Conservation (phyloP, 1,140 invertebrate species). For the Bombus breviceps region DNA sequence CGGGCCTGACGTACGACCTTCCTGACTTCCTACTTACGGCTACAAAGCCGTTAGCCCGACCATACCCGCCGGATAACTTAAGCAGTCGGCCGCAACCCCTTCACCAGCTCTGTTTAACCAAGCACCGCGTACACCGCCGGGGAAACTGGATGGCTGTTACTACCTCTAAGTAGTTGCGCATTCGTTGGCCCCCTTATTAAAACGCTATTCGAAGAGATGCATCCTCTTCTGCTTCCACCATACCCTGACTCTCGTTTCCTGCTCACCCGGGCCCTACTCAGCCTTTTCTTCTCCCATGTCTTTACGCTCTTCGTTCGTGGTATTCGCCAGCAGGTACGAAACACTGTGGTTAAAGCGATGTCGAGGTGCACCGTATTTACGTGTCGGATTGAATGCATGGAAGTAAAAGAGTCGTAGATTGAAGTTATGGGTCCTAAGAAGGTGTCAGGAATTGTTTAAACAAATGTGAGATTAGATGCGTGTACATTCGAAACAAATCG, state of each 20-base stretch:
- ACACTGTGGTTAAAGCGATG: background rate
- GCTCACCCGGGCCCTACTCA: background rate
- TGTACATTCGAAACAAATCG: background rate
- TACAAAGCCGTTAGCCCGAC: constrained; percentile 57
- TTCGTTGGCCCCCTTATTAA: constrained; percentile 67
- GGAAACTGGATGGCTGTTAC: constrained; percentile 37
- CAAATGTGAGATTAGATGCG: too few species aligned
- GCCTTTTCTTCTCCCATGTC: background rate
- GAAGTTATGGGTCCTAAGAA: background rate
- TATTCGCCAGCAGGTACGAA: background rate
- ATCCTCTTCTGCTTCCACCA: constrained; percentile 4
- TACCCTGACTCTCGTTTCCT: background rate
- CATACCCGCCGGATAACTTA: constrained; percentile 60
- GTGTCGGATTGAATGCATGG: background rate
- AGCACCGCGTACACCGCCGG: constrained; percentile 20
- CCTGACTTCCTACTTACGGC: constrained; percentile 65
- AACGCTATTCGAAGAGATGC: constrained; percentile 52
- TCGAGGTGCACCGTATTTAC: background rate
- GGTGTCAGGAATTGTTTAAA: too few species aligned
- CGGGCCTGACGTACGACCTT: constrained; percentile 67
- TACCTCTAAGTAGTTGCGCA: constrained; percentile 60
- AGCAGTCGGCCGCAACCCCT: constrained; percentile 46
- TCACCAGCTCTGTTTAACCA: constrained; percentile 36
- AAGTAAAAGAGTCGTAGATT: background rate
- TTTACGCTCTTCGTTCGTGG: background rate